Percentiles rank a stretch among this genome's conserved stretches.
Evolutionary conservation across 2,113 vertebrate species (phyloP).

Genomic region (Saimiri boliviensis): DNA sequence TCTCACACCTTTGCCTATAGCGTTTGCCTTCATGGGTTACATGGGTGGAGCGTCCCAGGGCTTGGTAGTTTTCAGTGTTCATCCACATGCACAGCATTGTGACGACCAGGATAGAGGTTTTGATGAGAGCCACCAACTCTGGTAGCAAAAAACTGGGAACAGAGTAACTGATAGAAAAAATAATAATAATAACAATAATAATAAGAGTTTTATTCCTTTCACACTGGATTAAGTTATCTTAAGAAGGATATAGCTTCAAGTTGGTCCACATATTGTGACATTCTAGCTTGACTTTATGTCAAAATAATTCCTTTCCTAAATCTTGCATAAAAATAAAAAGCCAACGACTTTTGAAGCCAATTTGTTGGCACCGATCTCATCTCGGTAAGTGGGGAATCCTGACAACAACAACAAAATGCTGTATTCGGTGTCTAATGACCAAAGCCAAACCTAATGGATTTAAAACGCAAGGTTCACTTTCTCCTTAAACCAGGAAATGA

Average conservation of each 20-base stretch:
- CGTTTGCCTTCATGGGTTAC: fast-evolving
- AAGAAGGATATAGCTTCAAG: not conserved
- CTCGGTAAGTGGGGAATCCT: conserved; percentile 38
- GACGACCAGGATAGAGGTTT: not conserved
- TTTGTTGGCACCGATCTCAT: conserved; percentile 49
- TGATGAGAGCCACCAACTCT: not conserved
- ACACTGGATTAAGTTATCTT: not conserved
- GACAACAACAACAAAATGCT: conserved; percentile 37
- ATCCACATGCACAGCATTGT: fast-evolving
- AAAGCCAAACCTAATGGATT: conserved; percentile 41
- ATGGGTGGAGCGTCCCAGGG: fast-evolving
- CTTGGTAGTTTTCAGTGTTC: too few species aligned
- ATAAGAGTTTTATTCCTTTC: not conserved
- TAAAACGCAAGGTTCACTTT: conserved; percentile 38
- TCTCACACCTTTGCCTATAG: fast-evolving
- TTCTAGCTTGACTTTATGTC: conserved; percentile 20
- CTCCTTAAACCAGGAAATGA: conserved; percentile 43
- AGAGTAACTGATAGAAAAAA: too few species aligned
- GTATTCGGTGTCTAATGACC: conserved; percentile 28
- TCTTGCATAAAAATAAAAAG: not conserved
- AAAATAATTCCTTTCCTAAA: conserved; percentile 44
- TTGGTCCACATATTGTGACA: not conserved
- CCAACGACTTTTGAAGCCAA: not conserved
- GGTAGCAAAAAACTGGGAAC: not conserved
- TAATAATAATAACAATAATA: not conserved